Evolutionary conservation across 2,113 vertebrate genomes (phyloP).

Genomic region (Boulengeromyrus knoepffleri): DNA sequence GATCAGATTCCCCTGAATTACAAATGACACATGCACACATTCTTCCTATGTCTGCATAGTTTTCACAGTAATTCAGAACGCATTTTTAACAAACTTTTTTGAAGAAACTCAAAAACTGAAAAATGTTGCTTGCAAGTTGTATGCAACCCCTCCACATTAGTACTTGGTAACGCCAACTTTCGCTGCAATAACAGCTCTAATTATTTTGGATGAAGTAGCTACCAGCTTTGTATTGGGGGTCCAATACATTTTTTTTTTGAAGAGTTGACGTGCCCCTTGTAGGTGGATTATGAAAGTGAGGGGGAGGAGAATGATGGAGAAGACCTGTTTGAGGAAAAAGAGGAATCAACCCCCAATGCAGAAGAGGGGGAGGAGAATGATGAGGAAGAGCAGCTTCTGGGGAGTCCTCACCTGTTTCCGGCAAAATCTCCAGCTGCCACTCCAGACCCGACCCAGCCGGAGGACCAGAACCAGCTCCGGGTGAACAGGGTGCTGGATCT

Average conservation of each 20-base stretch:
- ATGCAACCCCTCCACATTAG: background rate
- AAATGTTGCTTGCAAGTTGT: background rate
- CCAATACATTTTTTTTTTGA: background rate
- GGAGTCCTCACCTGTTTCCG: background rate
- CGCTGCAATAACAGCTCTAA: background rate
- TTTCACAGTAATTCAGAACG: background rate
- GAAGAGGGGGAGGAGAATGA: constrained; percentile 23
- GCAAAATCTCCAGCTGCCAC: background rate
- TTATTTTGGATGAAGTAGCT: background rate
- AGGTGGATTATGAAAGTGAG: constrained; percentile 95
- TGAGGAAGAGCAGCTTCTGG: constrained; percentile 34
- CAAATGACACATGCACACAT: background rate
- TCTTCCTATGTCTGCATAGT: background rate
- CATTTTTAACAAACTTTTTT: background rate
- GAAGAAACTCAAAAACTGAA: background rate
- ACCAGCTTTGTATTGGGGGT: background rate
- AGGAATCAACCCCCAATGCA: constrained; percentile 13
- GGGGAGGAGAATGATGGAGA: constrained; percentile 52
- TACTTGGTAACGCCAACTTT: background rate
- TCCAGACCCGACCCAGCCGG: background rate
- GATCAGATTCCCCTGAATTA: background rate
- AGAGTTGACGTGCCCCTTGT: background rate
- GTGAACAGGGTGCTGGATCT: constrained; percentile 60
- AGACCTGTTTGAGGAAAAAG: constrained; percentile 37
- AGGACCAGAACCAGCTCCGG: constrained; percentile 43